These are phyloP conservation scores for Microctonus aethiopoides DNA, from an alignment of 2,888 invertebrate species.

Conservation along the genomic window DNA sequence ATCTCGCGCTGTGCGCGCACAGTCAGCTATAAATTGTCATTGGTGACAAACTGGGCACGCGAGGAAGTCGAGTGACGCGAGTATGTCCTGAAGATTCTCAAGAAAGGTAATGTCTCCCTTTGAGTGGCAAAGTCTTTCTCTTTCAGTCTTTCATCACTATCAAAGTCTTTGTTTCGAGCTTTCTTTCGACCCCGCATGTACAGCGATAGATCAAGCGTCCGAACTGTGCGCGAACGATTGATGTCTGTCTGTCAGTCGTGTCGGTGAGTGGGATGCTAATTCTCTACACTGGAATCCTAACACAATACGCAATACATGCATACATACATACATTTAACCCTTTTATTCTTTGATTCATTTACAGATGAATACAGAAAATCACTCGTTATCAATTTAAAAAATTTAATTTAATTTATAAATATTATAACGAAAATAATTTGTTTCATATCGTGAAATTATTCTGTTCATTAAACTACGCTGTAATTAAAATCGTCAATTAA, in stretches of 20 bases:
- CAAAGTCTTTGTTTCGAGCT: neutral
- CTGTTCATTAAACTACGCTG: too few relatives aligned
- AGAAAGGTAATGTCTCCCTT: slow-evolving; percentile 33
- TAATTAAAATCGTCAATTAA: too few relatives aligned
- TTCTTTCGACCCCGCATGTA: slow-evolving; percentile 4
- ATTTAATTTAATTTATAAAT: too few relatives aligned
- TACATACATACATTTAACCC: neutral
- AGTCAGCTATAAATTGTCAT: slow-evolving; percentile 52
- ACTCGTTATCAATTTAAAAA: too few relatives aligned
- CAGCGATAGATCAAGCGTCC: slow-evolving; percentile 45
- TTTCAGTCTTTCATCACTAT: neutral
- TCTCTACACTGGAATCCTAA: neutral
- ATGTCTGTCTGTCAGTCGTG: slow-evolving; percentile 28
- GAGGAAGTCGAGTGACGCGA: slow-evolving; percentile 34
- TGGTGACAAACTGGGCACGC: slow-evolving; percentile 54
- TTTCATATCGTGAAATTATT: too few relatives aligned
- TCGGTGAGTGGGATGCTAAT: slow-evolving; percentile 42
- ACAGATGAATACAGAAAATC: too few relatives aligned
- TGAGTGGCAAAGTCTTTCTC: neutral
- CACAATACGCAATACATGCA: neutral
- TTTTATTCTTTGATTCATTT: neutral
- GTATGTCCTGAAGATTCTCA: slow-evolving; percentile 17
- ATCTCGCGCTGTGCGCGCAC: neutral
- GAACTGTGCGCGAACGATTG: slow-evolving; percentile 24
- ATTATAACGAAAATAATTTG: too few relatives aligned